These are phyloP conservation scores for Thymelicus acteon DNA, from an alignment of 2,888 invertebrate genomes.

Conservation along the genomic window DNA sequence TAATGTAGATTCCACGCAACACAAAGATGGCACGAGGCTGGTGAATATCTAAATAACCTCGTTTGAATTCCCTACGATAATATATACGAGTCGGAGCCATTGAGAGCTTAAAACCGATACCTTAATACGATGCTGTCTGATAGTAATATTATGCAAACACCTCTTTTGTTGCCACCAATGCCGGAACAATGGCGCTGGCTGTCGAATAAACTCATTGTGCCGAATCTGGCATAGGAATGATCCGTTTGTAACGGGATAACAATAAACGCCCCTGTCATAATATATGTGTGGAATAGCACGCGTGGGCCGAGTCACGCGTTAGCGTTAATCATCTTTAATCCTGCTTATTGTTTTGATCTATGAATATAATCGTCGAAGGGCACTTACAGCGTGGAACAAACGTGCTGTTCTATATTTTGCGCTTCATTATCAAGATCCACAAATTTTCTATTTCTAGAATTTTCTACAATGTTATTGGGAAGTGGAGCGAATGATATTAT, in stretches of 20 bases:
- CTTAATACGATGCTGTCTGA: conserved; percentile 55
- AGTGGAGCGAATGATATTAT: too few species aligned
- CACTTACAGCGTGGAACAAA: not conserved
- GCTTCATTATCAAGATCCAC: too few species aligned
- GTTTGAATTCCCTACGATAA: conserved; percentile 6
- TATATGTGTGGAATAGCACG: conserved; percentile 38
- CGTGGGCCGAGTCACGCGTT: conserved; percentile 12
- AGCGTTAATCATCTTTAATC: conserved; percentile 30
- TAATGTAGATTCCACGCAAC: not conserved
- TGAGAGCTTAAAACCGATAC: conserved; percentile 22
- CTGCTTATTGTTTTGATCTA: conserved; percentile 12
- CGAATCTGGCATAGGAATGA: conserved; percentile 68
- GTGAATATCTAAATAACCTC: conserved; percentile 15
- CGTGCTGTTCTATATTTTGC: too few species aligned
- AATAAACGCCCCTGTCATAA: conserved; percentile 65
- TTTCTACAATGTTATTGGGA: too few species aligned
- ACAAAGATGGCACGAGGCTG: conserved; percentile 1
- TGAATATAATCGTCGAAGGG: not conserved
- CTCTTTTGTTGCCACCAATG: conserved; percentile 64
- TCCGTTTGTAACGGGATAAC: conserved; percentile 73
- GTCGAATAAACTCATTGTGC: conserved; percentile 71
- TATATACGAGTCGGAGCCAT: conserved; percentile 24
- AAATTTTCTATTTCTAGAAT: too few species aligned
- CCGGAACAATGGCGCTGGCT: conserved; percentile 71
- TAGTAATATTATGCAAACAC: conserved; percentile 71